Base-by-base conservation (phyloP, 2,113 vertebrate species). In the Corythornis madagascariensis region DNA sequence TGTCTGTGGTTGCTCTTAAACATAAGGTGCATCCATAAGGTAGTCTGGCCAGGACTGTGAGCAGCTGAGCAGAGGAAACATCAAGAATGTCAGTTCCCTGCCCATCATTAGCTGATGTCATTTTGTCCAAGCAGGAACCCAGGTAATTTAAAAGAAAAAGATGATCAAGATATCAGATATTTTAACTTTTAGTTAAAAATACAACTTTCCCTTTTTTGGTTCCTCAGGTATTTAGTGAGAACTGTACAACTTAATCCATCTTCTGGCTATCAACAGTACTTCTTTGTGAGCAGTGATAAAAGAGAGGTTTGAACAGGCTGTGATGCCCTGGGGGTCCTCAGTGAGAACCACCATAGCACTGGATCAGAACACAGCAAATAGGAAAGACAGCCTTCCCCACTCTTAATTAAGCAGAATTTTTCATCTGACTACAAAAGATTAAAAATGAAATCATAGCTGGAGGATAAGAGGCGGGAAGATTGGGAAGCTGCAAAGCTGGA, bases 11-110 rank as follows among this genome's bases (percentile, higher is more conserved):
- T 52, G 5, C 26, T 66, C 59, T 26, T 5, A 74, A 8, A 11
- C 1, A 0, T 8, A 60, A 55, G 26, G 4, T 6, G 24, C 40
- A 33, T 6, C 19, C 22, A 1, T 28, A 35, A 26, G 3, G 0
- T 55, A 31, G 29, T 3, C 21, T 3, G 43, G 38, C 10, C 50
- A 22, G 50, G 47, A 11, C 15, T 18, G 61, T 4, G 29, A 31
- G 28, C 2, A 13, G 33, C 42, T 61, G 45, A 52, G 48, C 38
- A 70, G 52, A 10, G n/a, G 64, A 48, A 15, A 8, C 7, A 4
- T 4, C 31, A 7, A 16, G 25, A 26, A 5, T 0, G 0, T 6
- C 7, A 13, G 13, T 7, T 59, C 40, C 40, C 28, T 65, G 63
- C 63, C 63, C 63, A 43, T 65, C 1, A 22, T 11, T n/a, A 47